phyloP scores from a whole-genome alignment of 2,888 invertebrate genomes.

The Cephus pygmeus region DNA sequence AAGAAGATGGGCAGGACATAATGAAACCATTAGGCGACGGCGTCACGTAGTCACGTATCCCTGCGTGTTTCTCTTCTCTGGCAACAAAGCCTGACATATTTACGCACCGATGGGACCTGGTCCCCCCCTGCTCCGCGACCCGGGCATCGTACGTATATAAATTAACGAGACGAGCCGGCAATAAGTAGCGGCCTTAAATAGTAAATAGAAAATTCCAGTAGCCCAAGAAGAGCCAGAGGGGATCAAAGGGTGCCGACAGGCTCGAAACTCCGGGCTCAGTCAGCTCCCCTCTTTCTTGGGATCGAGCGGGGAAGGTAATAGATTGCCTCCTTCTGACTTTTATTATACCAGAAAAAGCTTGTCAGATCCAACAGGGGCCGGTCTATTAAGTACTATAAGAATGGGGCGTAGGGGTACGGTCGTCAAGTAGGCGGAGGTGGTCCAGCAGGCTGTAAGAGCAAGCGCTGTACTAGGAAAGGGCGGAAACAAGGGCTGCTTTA shows the following conservation, averaged over 20 bases:
- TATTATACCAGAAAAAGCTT: constrained; percentile 49
- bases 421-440: constrained; percentile 27
- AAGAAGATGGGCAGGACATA: constrained; percentile 19
- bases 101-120: constrained; percentile 21
- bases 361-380: constrained; percentile 42
- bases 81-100: constrained; percentile 34
- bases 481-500: constrained; percentile 6
- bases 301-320: constrained; percentile 43
- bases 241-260: constrained; percentile 45
- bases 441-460: background rate
- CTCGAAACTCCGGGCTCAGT: constrained; percentile 32
- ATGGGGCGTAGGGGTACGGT: constrained; percentile 21
- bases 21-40: constrained; percentile 41
- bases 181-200: constrained; percentile 50
- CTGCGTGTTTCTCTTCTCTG: constrained; percentile 27
- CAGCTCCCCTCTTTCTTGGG: constrained; percentile 27
- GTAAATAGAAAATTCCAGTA: constrained; percentile 47
- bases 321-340: constrained; percentile 53
- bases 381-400: constrained; percentile 37
- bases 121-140: background rate
- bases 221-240: constrained; percentile 30
- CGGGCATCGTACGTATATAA: constrained; percentile 35
- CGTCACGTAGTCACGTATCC: constrained; percentile 29
- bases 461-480: constrained; percentile 5
- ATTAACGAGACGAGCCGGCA: constrained; percentile 50